Evolutionary conservation across 2,113 vertebrate species (phyloP).

Genomic region (Crotalus viridis): DNA sequence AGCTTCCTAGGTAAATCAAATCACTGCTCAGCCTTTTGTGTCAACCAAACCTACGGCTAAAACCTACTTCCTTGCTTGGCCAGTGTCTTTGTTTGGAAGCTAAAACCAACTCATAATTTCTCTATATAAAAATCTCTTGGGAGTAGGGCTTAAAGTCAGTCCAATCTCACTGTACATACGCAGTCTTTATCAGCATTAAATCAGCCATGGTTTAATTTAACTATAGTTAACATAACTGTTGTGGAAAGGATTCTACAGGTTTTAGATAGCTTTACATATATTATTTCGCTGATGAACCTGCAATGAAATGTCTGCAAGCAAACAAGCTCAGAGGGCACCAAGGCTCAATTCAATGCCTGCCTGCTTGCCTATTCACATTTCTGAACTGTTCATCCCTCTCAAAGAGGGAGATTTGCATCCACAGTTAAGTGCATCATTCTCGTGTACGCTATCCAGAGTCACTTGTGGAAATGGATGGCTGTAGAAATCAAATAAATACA

Average conservation of each 20-base stretch:
- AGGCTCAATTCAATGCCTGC: background rate
- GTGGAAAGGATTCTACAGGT: background rate
- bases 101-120: background rate
- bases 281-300: background rate
- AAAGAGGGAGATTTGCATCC: background rate
- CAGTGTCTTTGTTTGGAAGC: background rate
- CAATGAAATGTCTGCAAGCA: background rate
- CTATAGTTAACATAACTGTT: background rate
- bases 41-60: background rate
- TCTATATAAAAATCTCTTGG: background rate
- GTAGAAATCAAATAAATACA: background rate
- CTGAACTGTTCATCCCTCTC: background rate
- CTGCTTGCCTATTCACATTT: background rate
- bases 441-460: background rate
- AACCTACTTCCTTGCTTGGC: background rate
- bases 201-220: background rate
- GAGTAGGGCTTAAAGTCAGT: background rate
- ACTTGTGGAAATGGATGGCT: background rate
- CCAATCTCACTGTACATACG: background rate
- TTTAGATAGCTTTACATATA: background rate
- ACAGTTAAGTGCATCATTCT: background rate
- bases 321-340: background rate
- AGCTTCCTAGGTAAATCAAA: background rate
- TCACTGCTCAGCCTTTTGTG: background rate
- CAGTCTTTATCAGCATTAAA: background rate